A percentile compares a stretch with the other conserved stretches of the same genome.
These are phyloP conservation scores for Drosophila incognita DNA, from an alignment of 2,888 invertebrate species.

Conservation along the genomic window DNA sequence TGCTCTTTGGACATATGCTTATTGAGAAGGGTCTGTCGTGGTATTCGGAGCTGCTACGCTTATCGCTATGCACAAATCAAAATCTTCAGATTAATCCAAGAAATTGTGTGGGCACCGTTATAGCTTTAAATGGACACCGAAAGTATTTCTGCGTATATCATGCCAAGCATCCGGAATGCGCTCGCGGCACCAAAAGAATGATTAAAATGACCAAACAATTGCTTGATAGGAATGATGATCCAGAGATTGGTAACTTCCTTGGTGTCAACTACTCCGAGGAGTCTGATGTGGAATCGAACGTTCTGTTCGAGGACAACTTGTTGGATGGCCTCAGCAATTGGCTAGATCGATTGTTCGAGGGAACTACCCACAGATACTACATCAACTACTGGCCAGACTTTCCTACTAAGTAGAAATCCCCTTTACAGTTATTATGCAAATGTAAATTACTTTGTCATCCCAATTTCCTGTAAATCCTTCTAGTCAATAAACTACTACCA, in stretches of 20 bases:
- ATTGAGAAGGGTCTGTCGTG: constrained; percentile 96
- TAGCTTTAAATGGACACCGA: constrained; percentile 97
- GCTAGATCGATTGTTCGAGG: constrained; percentile 98
- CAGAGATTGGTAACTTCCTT: constrained; percentile 94
- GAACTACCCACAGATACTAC: constrained; percentile 96
- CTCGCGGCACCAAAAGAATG: constrained; percentile 90
- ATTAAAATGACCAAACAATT: constrained; percentile 89
- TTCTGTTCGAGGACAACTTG: constrained; percentile 90
- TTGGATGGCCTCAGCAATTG: constrained; percentile 97
- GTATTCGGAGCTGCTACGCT: constrained; percentile 95
- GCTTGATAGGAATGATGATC: constrained; percentile 87
- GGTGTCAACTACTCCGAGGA: constrained; percentile 91
- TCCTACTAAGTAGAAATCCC: constrained; percentile 89
- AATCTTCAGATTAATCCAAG: constrained; percentile 96
- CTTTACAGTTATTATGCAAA: constrained; percentile 9
- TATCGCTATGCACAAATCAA: constrained; percentile 93
- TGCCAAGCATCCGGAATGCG: constrained; percentile 95
- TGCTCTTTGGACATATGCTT: constrained; percentile 96
- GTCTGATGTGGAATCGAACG: constrained; percentile 86
- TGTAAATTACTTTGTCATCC: constrained; percentile 52
- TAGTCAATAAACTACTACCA: constrained; percentile 51
- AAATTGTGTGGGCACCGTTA: constrained; percentile 98
- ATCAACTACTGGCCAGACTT: constrained; percentile 99
- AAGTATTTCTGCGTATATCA: constrained; percentile 99
- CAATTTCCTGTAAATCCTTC: constrained; percentile 52